Conservation (phyloP, 2,113 vertebrate genomes). For the Numida meleagris region DNA sequence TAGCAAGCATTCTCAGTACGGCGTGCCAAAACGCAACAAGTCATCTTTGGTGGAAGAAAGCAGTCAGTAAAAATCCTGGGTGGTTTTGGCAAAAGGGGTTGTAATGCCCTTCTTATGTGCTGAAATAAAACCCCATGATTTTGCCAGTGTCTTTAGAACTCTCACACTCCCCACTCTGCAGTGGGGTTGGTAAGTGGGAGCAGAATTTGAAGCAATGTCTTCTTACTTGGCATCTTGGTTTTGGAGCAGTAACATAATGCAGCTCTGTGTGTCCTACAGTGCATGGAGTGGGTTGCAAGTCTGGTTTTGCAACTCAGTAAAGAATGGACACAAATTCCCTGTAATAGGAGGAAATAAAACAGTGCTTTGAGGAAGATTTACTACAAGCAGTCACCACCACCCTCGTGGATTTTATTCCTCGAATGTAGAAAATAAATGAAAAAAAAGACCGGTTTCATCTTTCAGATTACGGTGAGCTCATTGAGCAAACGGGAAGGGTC, state of each 20-base stretch:
- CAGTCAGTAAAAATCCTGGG: neutral
- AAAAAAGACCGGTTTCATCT: neutral
- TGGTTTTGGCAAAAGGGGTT: neutral
- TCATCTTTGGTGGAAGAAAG: neutral
- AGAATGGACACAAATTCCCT: neutral
- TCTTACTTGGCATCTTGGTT: neutral
- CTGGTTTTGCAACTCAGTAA: neutral
- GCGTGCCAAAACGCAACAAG: neutral
- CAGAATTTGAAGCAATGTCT: neutral
- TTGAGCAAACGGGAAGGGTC: neutral
- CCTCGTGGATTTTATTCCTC: neutral
- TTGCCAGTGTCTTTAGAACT: too few species aligned
- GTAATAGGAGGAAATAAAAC: neutral
- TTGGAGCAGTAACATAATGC: neutral
- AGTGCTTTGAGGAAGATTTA: neutral
- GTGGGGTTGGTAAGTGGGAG: neutral
- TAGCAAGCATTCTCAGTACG: neutral
- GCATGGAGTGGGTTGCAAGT: neutral
- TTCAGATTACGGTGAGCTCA: neutral
- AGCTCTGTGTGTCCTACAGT: neutral
- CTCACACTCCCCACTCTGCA: neutral
- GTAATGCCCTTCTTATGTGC: neutral
- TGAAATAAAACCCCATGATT: neutral
- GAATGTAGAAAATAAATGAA: neutral
- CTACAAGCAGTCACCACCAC: neutral